Percentiles rank a stretch among this genome's conserved stretches.
These are phyloP conservation scores for Drosophila ercepeae DNA, from an alignment of 1,140 invertebrate genomes.

Conservation along the genomic window DNA sequence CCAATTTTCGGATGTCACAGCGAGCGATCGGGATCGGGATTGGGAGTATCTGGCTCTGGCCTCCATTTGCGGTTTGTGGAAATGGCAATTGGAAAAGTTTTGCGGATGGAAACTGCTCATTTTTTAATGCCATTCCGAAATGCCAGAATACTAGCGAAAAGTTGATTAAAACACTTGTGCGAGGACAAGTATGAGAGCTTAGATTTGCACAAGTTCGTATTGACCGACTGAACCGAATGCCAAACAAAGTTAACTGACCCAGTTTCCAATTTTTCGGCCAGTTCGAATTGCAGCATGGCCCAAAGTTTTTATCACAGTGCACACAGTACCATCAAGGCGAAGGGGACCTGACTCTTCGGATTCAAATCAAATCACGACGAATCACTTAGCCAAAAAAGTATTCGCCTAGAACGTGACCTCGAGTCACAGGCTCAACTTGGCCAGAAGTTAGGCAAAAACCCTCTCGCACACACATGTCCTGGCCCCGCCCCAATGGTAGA, in stretches of 20 bases:
- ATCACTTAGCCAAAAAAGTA: conserved; percentile 72
- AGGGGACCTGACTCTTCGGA: conserved; percentile 25
- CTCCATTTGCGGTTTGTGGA: conserved; percentile 39
- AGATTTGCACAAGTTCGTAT: conserved; percentile 53
- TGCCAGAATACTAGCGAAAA: conserved; percentile 41
- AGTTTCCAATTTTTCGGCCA: conserved; percentile 33
- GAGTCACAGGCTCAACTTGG: conserved; percentile 61
- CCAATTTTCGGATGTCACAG: conserved; percentile 16
- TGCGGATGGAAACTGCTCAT: conserved; percentile 13
- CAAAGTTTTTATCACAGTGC: conserved; percentile 4
- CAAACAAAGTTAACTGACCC: conserved; percentile 63
- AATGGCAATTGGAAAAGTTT: conserved; percentile 69
- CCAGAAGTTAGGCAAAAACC: conserved; percentile 41
- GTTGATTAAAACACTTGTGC: conserved; percentile 55
- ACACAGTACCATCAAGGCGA: background rate
- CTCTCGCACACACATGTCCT: conserved; percentile 32
- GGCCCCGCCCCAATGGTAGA: conserved; percentile 28
- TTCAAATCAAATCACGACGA: conserved; percentile 76
- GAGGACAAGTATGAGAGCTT: conserved; percentile 1
- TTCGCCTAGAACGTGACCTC: conserved; percentile 51
- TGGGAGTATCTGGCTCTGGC: conserved; percentile 7
- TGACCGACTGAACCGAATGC: conserved; percentile 39
- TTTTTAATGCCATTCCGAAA: conserved; percentile 40
- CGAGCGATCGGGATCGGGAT: conserved; percentile 38
- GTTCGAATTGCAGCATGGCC: conserved; percentile 15